Percentiles rank a stretch among this genome's conserved stretches.
phyloP scores from a whole-genome alignment of 2,113 vertebrate species.

The Callipepla californica region DNA sequence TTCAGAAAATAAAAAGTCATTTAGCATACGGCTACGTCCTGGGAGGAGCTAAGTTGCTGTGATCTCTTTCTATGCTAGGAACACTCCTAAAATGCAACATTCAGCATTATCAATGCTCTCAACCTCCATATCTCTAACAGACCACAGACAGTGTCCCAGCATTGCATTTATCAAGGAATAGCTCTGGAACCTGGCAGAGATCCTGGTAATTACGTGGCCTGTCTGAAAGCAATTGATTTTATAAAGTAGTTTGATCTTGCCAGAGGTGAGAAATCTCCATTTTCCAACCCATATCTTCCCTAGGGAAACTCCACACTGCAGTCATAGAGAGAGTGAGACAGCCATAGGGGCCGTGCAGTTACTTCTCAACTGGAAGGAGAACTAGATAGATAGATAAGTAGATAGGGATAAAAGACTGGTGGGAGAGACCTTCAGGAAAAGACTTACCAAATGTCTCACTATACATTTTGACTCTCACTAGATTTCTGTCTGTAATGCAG shows the following conservation, averaged over 20 bases:
- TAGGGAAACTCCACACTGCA: neutral
- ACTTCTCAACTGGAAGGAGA: neutral
- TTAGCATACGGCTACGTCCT: neutral
- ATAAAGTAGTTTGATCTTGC: neutral
- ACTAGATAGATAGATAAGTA: too few species aligned
- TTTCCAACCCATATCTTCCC: neutral
- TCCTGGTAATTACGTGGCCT: neutral
- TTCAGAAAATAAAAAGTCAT: neutral
- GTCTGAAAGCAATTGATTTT: constrained; percentile 17
- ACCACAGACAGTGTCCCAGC: neutral
- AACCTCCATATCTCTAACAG: neutral
- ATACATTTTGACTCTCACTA: neutral
- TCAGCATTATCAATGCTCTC: neutral
- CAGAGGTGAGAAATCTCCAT: neutral
- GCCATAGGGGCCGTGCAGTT: neutral
- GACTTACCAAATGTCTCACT: neutral
- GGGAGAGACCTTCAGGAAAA: neutral
- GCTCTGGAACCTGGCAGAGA: neutral
- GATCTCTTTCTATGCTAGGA: neutral
- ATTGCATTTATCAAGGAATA: neutral
- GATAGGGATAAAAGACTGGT: neutral
- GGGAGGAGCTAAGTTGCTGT: neutral
- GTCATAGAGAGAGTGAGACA: neutral
- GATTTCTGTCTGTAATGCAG: neutral
- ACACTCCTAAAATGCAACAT: neutral